phyloP scores from a whole-genome alignment of 1,140 invertebrate species.

The Limonius californicus region DNA sequence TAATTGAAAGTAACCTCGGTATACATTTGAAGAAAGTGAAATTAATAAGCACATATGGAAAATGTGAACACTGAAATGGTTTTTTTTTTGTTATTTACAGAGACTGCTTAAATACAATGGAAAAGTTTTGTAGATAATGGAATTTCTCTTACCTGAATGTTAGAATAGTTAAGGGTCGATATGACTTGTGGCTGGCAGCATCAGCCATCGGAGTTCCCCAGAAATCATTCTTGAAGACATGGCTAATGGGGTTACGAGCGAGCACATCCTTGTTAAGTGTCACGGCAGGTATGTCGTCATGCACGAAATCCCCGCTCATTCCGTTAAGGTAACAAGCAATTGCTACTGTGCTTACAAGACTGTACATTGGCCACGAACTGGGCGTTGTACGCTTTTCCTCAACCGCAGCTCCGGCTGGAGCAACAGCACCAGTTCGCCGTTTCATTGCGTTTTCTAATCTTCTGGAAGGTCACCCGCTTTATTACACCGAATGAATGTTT shows the following conservation, averaged over 20 bases:
- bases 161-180: slow-evolving; percentile 75
- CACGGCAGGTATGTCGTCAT: slow-evolving; percentile 87
- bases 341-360: slow-evolving; percentile 61
- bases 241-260: slow-evolving; percentile 59
- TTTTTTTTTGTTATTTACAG: too few relatives aligned
- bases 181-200: slow-evolving; percentile 78
- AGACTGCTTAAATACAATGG: too few relatives aligned
- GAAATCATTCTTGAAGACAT: slow-evolving; percentile 80
- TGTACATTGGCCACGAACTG: slow-evolving; percentile 51
- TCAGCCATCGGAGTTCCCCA: slow-evolving; percentile 89
- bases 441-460: slow-evolving; percentile 26
- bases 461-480: slow-evolving; percentile 21
- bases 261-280: slow-evolving; percentile 80
- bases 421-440: slow-evolving; percentile 19
- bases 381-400: slow-evolving; percentile 28
- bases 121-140: too few relatives aligned
- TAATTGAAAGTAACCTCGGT: slow-evolving; percentile 3
- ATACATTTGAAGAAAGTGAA: slow-evolving; percentile 21
- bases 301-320: slow-evolving; percentile 80
- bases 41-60: too few relatives aligned
- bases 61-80: too few relatives aligned
- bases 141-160: slow-evolving; percentile 71
- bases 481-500: slow-evolving; percentile 29
- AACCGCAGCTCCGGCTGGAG: not conserved
- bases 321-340: slow-evolving; percentile 73